These are phyloP conservation scores for Loxodonta africana DNA, from an alignment of 2,113 vertebrate genomes.

Conservation along the genomic window DNA sequence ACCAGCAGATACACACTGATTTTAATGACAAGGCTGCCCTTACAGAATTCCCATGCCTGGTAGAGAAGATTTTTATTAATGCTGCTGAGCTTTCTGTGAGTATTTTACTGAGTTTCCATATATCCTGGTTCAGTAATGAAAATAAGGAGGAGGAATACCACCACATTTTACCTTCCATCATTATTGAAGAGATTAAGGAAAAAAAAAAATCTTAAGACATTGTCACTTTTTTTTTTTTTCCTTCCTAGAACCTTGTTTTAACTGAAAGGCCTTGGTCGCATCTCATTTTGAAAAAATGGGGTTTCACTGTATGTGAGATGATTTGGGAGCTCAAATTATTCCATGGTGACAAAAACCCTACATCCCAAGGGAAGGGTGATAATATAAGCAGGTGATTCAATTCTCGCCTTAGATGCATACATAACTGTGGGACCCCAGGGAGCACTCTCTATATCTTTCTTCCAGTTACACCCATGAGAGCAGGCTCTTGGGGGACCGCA, in stretches of 20 bases:
- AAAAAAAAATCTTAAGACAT: background rate
- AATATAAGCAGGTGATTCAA: background rate
- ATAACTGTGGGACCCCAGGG: background rate
- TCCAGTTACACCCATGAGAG: background rate
- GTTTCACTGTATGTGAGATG: background rate
- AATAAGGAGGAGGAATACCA: background rate
- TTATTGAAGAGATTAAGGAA: background rate
- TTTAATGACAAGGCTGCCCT: conserved; percentile 54
- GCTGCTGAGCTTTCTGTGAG: background rate
- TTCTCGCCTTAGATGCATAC: background rate
- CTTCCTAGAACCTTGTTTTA: background rate
- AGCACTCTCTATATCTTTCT: background rate
- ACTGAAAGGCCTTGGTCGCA: background rate
- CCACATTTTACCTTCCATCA: background rate
- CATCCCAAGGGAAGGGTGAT: background rate
- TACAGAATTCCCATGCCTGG: conserved; percentile 7
- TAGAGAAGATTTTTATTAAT: conserved; percentile 43
- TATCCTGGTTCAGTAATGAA: background rate
- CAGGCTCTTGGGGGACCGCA: background rate
- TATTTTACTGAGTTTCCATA: background rate
- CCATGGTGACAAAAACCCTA: background rate
- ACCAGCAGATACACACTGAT: background rate
- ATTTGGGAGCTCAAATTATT: background rate
- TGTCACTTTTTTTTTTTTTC: background rate
- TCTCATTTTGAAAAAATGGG: background rate